phyloP scores from a whole-genome alignment of 2,797 vertebrate genomes.

The Syncerus caffer region DNA sequence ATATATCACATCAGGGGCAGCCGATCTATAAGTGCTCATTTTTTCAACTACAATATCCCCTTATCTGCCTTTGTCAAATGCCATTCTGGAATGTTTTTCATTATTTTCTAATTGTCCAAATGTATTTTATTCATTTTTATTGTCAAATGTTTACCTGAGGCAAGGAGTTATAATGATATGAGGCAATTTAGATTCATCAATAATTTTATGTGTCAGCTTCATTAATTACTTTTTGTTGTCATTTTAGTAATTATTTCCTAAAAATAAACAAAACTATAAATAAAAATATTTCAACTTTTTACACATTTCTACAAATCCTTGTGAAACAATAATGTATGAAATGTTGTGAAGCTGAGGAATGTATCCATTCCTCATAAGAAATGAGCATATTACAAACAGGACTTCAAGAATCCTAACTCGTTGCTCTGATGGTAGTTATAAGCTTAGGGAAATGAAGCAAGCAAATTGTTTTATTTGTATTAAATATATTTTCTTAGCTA shows the following conservation, averaged over 20 bases:
- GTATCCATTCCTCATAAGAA: not conserved
- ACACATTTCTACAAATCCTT: not conserved
- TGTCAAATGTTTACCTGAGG: slow-evolving; percentile 66
- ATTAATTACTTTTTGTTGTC: slow-evolving; percentile 43
- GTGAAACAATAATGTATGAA: not conserved
- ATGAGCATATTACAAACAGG: not conserved
- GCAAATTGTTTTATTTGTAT: not conserved
- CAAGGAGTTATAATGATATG: slow-evolving; percentile 32
- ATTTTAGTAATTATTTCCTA: not conserved
- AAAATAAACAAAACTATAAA: not conserved
- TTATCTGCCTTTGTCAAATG: slow-evolving; percentile 62
- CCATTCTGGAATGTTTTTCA: slow-evolving; percentile 63
- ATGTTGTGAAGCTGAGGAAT: too few species aligned
- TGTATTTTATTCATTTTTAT: slow-evolving; percentile 77
- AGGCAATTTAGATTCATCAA: slow-evolving; percentile 46
- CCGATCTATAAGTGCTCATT: slow-evolving; percentile 68
- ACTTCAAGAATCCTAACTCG: not conserved
- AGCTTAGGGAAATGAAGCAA: not conserved
- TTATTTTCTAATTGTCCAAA: slow-evolving; percentile 76
- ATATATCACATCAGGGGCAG: slow-evolving; percentile 66
- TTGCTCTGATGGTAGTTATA: not conserved
- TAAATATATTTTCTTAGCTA: not conserved
- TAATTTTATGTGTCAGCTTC: not conserved
- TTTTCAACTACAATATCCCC: slow-evolving; percentile 56
- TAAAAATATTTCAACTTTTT: not conserved